Evolutionary conservation across 2,888 invertebrate genomes (phyloP).

Genomic region (Luperina testacea): DNA sequence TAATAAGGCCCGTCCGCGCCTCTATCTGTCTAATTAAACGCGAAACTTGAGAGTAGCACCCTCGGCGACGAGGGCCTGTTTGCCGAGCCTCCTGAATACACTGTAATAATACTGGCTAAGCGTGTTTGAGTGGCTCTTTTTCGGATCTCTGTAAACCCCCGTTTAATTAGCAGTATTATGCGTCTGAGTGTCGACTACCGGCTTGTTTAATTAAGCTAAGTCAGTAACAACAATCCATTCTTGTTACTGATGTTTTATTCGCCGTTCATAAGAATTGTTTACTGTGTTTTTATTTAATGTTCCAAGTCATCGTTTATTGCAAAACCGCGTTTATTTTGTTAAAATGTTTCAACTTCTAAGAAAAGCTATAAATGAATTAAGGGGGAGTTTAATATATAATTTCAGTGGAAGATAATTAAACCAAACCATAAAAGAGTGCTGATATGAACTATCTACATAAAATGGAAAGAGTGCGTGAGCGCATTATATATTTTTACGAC

Average conservation of each 20-base stretch:
- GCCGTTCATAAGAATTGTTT: conserved; percentile 75
- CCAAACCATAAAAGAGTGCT: conserved; percentile 35
- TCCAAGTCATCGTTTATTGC: conserved; percentile 43
- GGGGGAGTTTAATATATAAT: conserved; percentile 19
- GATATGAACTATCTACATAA: conserved; percentile 39
- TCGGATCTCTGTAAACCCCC: conserved; percentile 89
- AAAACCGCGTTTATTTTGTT: conserved; percentile 43
- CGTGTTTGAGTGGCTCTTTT: conserved; percentile 90
- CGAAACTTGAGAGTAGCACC: conserved; percentile 90
- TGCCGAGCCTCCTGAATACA: conserved; percentile 88
- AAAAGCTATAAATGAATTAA: conserved; percentile 32
- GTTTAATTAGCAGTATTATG: conserved; percentile 90
- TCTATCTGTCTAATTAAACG: conserved; percentile 90
- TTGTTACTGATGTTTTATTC: conserved; percentile 79
- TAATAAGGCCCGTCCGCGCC: conserved; percentile 90
- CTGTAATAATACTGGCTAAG: conserved; percentile 90
- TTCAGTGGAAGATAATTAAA: conserved; percentile 37
- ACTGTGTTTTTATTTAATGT: conserved; percentile 63
- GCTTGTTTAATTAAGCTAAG: conserved; percentile 89
- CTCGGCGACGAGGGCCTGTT: conserved; percentile 88
- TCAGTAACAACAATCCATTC: conserved; percentile 88
- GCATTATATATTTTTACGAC: conserved; percentile 49
- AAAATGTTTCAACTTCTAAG: conserved; percentile 45
- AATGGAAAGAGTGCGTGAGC: conserved; percentile 40
- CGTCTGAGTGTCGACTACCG: conserved; percentile 88